Evolutionary conservation across 2,797 vertebrate genomes (phyloP).

Genomic region (Acanthurus lineatus): DNA sequence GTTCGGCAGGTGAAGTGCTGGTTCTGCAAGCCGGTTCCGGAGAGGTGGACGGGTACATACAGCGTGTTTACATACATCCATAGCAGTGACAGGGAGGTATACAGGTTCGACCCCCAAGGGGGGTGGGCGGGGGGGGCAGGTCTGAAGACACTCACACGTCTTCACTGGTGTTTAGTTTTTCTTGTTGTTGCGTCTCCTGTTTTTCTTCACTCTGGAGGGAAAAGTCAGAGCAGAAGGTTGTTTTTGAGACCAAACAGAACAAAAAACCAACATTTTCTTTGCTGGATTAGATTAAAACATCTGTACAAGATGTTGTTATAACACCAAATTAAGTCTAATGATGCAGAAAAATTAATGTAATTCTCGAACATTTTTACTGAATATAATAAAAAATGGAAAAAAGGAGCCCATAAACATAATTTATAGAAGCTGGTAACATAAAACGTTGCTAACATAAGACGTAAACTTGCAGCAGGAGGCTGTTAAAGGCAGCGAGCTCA

Average conservation of each 20-base stretch:
- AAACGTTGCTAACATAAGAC: background rate
- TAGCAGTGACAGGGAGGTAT: slow-evolving; percentile 73
- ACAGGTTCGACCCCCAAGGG: slow-evolving; percentile 28
- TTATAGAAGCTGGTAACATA: too few species aligned
- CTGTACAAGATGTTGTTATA: background rate
- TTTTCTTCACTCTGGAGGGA: slow-evolving; percentile 85
- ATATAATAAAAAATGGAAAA: too few species aligned
- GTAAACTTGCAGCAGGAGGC: background rate
- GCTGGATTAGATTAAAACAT: background rate
- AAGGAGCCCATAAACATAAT: background rate
- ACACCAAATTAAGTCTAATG: background rate
- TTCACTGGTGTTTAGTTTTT: slow-evolving; percentile 58
- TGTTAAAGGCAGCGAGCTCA: background rate
- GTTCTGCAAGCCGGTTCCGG: slow-evolving; percentile 80
- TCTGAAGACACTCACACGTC: background rate
- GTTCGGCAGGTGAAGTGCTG: slow-evolving; percentile 81
- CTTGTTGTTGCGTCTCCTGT: slow-evolving; percentile 80
- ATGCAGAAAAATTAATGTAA: background rate
- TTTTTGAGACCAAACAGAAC: background rate
- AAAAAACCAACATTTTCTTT: background rate
- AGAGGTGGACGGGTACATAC: slow-evolving; percentile 69
- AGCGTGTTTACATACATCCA: slow-evolving; percentile 75
- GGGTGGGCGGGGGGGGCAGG: slow-evolving; percentile 27
- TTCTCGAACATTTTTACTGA: background rate
- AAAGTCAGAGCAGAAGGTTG: background rate